Conservation (phyloP, 2,113 vertebrate species). For the Apistogramma diplotaenia region DNA sequence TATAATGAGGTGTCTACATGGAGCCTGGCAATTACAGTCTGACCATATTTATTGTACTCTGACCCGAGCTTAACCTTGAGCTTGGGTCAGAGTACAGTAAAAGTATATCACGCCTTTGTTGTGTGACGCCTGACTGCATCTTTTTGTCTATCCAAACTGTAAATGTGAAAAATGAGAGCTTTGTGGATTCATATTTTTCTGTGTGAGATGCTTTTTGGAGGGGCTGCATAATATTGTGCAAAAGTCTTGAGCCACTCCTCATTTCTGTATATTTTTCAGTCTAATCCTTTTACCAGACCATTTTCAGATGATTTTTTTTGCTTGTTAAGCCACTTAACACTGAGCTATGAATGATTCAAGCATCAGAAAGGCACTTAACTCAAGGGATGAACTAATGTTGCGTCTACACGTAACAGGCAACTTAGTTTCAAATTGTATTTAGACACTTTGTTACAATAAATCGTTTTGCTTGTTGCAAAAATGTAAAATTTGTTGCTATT, state of each 20-base stretch:
- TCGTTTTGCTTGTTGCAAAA: too few relatives aligned
- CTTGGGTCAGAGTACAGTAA: not conserved
- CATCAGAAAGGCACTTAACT: too few relatives aligned
- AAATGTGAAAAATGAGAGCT: not conserved
- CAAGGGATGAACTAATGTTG: too few relatives aligned
- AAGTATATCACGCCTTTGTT: accelerated
- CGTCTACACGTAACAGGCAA: too few relatives aligned
- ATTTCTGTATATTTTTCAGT: not conserved
- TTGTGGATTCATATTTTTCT: not conserved
- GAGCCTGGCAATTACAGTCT: not conserved
- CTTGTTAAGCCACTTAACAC: too few relatives aligned
- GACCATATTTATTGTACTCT: not conserved
- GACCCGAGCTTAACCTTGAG: not conserved
- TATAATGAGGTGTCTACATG: not conserved
- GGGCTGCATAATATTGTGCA: not conserved
- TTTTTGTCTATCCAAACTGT: not conserved
- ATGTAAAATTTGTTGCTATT: too few relatives aligned
- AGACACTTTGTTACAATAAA: too few relatives aligned
- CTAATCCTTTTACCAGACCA: not conserved
- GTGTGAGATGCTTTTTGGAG: not conserved
- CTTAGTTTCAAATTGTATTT: too few relatives aligned
- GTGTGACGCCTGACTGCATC: not conserved
- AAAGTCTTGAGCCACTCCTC: too few relatives aligned
- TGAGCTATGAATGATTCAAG: too few relatives aligned
- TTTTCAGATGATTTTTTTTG: too few relatives aligned